A percentile compares a stretch with the other conserved stretches of the same genome.
phyloP scores from a whole-genome alignment of 1,140 invertebrate species.

The Drosophila azteca region DNA sequence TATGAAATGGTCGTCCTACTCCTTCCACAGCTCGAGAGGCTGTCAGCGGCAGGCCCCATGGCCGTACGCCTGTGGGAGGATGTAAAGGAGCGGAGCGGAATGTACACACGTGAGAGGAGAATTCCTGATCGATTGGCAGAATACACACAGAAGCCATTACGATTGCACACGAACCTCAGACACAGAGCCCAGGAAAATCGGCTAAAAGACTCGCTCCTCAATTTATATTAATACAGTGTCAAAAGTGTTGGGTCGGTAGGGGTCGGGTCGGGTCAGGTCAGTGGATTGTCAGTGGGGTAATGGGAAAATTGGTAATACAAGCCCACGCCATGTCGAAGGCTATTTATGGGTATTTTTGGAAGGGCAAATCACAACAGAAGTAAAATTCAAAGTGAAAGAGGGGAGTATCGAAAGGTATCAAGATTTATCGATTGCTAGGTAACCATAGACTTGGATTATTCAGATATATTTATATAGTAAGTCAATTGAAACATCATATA shows the following conservation, averaged over 20 bases:
- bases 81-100: too few species aligned
- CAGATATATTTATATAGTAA: too few species aligned
- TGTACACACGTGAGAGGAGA: background rate
- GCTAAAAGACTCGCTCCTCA: slow-evolving; percentile 3
- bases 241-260: slow-evolving; percentile 39
- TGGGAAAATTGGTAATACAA: too few species aligned
- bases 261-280: slow-evolving; percentile 15
- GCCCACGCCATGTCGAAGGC: too few species aligned
- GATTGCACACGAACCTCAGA: background rate
- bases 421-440: too few species aligned
- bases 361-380: too few species aligned
- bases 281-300: background rate
- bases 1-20: slow-evolving; percentile 31
- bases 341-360: too few species aligned
- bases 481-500: background rate
- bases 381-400: too few species aligned
- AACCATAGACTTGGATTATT: too few species aligned
- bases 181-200: slow-evolving; percentile 5
- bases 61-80: background rate
- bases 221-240: slow-evolving; percentile 42
- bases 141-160: background rate
- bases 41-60: slow-evolving; percentile 29
- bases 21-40: slow-evolving; percentile 34
- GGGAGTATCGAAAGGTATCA: too few species aligned
- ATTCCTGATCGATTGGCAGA: too few species aligned